Evolutionary conservation across 2,888 invertebrate species (phyloP), one percentile per base, ranked within the genome.

Genomic region (Drosophila multiciliata): DNA sequence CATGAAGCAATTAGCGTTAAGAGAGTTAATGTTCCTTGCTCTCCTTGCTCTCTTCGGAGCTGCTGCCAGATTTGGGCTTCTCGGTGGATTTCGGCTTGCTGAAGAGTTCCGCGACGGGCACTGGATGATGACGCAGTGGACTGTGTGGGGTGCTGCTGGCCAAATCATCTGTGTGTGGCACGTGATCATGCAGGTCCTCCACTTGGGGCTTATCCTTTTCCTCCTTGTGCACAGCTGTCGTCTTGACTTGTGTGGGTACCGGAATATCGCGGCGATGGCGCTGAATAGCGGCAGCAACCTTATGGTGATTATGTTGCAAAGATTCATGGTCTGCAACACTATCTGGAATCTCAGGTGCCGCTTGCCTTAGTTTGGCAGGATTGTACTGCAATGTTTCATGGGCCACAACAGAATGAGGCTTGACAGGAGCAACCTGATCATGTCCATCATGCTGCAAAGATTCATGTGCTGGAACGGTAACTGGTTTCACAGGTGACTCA

Each of bases 71-170:
- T 23, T 35, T n/a, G 11, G 58, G 9, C 29, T 60, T 36, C 0
- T 42, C 32, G 1, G 20, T 23, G 4, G 69, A 33, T 45, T 84
- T 74, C 50, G 67, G 20, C 45, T 83, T 80, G 67, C 76, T 82
- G 58, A 92, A 90, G 17, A 92, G 81, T 61, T 91, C 91, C 35
- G 91, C 83, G 15, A 92, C 92, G 12, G 91, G 87, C 29, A 90
- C 89, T 15, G 91, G 91, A 50, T 75, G 84, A 49, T 80, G 80
- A 59, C 89, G 82, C 52, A 80, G 61, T 0, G 80, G 80, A 20
- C 78, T 38, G 32, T 64, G 36, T 3, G 73, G 73, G 0, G 70
- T 73, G 42, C 63, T 60, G 48, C 50, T 63, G 2, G 3, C 23
- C 6, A 12, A 2, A 3, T 55, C 36, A 17, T 38, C 32, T 35